Base-by-base conservation (phyloP, 2,113 vertebrate species). In the Colinus virginianus region DNA sequence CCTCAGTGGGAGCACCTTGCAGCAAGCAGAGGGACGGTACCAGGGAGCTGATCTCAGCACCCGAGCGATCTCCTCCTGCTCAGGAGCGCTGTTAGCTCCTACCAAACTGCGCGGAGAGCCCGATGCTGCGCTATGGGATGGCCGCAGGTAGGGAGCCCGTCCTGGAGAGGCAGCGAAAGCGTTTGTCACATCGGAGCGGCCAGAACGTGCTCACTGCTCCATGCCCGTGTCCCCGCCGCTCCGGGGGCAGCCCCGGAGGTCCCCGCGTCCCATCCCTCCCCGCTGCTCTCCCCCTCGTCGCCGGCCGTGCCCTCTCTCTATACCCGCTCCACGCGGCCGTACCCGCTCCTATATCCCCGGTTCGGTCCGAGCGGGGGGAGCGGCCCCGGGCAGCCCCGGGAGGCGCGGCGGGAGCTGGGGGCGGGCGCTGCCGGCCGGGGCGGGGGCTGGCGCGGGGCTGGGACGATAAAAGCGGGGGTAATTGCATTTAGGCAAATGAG, bases 401-500 rank as follows among this genome's bases (percentile, higher is more conserved):
- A 84, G 69, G 94, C 49, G 49, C 49, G 49, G 49, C 7, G 20
- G 51, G 53, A 42, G 32, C 4, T 28, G 38, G 92, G 25, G 78
- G 64, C 46, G 90, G 95, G 67, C 67, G 94, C 90, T 93, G 91
- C 90, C 95, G 87, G 22, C 28, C 46, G 69, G 87, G 91, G 67
- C 85, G 88, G 94, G 75, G 40, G 84, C 78, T 76, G 77, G 78
- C 87, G 43, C 84, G 78, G 92, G 97, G 94, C 78, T 89, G 90
- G 87, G 88, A 94, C 90, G 72, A 96, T 95, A 96, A 95, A 97
- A 85, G 83, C 66, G 81, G 23, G 82, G 84, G 94, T 96, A 97
- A 97, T 98, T 96, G 96, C 94, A 90, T 95, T 96, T 94, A 95
- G 94, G 93, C 94, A 96, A 95, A 95, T 95, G 81, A 97, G 95